Conservation (phyloP, 2,888 invertebrate genomes). For the Trisateles emortualis region DNA sequence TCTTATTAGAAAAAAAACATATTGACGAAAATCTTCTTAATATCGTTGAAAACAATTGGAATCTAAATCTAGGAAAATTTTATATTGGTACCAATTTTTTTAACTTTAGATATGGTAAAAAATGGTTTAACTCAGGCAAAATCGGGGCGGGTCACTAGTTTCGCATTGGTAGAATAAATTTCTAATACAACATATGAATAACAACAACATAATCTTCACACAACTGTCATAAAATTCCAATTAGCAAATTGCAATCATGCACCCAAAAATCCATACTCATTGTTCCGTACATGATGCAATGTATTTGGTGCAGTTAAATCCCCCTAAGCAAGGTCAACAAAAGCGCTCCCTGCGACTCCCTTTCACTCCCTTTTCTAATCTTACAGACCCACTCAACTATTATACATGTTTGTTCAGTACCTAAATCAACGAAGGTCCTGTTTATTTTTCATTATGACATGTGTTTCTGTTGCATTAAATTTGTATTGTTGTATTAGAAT, state of each 20-base stretch:
- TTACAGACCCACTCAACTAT: conserved; percentile 56
- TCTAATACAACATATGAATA: neutral
- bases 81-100: too few species aligned
- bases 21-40: too few species aligned
- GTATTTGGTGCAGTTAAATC: conserved; percentile 49
- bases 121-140: too few species aligned
- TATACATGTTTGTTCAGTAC: conserved; percentile 59
- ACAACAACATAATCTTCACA: neutral
- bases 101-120: too few species aligned
- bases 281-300: conserved; percentile 43
- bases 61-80: too few species aligned
- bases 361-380: conserved; percentile 55
- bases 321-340: conserved; percentile 49
- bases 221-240: conserved; percentile 15
- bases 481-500: conserved; percentile 46
- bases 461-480: conserved; percentile 50
- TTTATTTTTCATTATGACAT: conserved; percentile 69
- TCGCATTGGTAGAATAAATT: too few species aligned
- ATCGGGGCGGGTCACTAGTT: too few species aligned
- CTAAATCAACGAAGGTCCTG: conserved; percentile 62
- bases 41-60: too few species aligned
- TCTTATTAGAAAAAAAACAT: too few species aligned
- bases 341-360: conserved; percentile 31
- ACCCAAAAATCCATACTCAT: conserved; percentile 12
- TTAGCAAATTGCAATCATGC: conserved; percentile 10